phyloP scores from a whole-genome alignment of 1,140 invertebrate genomes.

The Atta cephalotes region DNA sequence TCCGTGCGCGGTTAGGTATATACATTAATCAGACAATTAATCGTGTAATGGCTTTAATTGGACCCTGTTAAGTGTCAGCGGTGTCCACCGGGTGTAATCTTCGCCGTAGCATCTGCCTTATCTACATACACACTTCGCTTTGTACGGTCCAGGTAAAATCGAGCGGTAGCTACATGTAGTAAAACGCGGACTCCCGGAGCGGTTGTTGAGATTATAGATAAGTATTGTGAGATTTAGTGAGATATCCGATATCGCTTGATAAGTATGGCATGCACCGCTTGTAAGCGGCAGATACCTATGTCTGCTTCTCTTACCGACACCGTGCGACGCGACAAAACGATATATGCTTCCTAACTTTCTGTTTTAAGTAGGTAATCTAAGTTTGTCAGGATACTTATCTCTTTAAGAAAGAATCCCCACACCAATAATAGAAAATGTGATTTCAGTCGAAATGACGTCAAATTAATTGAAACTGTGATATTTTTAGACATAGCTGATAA shows the following conservation, averaged over 20 bases:
- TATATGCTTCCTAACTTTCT: neutral
- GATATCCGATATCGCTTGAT: constrained; percentile 82
- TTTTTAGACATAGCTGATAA: too few relatives aligned
- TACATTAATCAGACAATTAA: constrained; percentile 86
- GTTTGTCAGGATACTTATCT: neutral
- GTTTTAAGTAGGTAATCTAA: constrained; percentile 9
- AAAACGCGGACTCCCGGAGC: constrained; percentile 9
- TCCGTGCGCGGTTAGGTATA: constrained; percentile 76
- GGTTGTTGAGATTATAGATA: constrained; percentile 85
- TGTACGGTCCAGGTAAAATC: constrained; percentile 55
- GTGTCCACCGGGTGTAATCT: constrained; percentile 79
- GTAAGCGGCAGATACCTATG: constrained; percentile 58
- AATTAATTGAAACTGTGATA: too few relatives aligned
- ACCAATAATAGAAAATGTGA: too few relatives aligned
- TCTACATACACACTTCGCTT: constrained; percentile 52
- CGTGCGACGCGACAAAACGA: constrained; percentile 36
- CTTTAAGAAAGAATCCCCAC: neutral
- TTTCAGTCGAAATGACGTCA: too few relatives aligned
- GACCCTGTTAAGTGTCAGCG: constrained; percentile 84
- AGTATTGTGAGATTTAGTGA: constrained; percentile 81
- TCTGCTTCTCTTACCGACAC: neutral
- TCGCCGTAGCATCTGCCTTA: constrained; percentile 78
- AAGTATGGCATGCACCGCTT: constrained; percentile 71
- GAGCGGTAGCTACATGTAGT: neutral
- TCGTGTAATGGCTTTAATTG: constrained; percentile 85